These are phyloP conservation scores for Semaprochilodus insignis DNA, from an alignment of 2,797 vertebrate genomes.

Conservation along the genomic window DNA sequence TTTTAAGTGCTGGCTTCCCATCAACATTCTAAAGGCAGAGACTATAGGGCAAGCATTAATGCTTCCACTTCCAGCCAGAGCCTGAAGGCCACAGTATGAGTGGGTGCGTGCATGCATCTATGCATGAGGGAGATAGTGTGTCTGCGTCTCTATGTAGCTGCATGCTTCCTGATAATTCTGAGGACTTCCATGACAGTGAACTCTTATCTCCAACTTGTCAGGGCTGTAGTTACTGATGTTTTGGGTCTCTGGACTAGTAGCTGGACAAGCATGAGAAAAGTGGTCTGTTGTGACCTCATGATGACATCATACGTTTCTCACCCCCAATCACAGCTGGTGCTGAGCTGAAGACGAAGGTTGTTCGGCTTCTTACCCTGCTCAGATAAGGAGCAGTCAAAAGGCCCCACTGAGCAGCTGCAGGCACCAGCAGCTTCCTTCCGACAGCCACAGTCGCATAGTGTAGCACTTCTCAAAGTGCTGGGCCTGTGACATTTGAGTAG, in stretches of 20 bases:
- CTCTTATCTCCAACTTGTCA: slow-evolving; percentile 62
- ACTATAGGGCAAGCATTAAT: background rate
- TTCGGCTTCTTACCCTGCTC: background rate
- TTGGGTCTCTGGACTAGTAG: too few relatives aligned
- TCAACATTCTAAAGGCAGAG: background rate
- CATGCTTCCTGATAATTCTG: slow-evolving; percentile 56
- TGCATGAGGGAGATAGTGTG: slow-evolving; percentile 42
- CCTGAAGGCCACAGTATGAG: background rate
- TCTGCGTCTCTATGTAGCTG: slow-evolving; percentile 42
- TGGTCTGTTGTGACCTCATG: slow-evolving; percentile 11
- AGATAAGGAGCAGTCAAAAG: slow-evolving; percentile 3
- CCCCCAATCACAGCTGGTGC: slow-evolving; percentile 50
- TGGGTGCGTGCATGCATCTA: slow-evolving; percentile 3
- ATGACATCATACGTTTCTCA: slow-evolving; percentile 12
- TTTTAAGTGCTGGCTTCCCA: background rate
- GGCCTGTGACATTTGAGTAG: slow-evolving; percentile 30
- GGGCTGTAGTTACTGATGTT: slow-evolving; percentile 28
- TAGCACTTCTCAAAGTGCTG: background rate
- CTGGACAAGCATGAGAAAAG: slow-evolving; percentile 17
- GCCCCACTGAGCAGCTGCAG: slow-evolving; percentile 35
- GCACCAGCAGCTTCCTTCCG: background rate
- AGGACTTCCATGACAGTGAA: slow-evolving; percentile 37
- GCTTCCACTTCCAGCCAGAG: background rate
- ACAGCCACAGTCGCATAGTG: background rate
- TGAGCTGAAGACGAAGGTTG: slow-evolving; percentile 7